phyloP scores from a whole-genome alignment of 2,888 invertebrate genomes.

The Melangyna quadrimaculata region DNA sequence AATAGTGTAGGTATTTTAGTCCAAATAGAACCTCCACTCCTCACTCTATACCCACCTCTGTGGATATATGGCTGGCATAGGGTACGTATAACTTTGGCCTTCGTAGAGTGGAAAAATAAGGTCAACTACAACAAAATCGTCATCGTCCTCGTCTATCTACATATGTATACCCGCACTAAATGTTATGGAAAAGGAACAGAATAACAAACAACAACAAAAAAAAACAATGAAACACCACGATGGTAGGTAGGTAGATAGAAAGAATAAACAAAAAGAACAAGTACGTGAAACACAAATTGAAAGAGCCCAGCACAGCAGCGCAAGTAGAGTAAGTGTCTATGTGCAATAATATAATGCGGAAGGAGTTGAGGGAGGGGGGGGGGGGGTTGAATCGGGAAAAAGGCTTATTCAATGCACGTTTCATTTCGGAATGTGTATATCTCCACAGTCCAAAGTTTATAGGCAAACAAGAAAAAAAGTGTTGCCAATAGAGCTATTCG shows the following conservation, averaged over 20 bases:
- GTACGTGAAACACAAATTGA: slow-evolving; percentile 57
- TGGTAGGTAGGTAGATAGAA: no score
- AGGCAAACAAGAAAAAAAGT: not conserved
- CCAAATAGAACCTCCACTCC: slow-evolving; percentile 32
- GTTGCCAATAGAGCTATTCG: no score
- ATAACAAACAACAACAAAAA: not conserved
- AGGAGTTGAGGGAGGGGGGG: slow-evolving; percentile 30
- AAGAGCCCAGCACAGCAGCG: slow-evolving; percentile 47
- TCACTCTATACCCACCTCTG: not conserved
- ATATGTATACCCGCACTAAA: not conserved
- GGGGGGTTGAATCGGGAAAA: slow-evolving; percentile 13
- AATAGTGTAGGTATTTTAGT: slow-evolving; percentile 44
- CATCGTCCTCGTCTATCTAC: not conserved
- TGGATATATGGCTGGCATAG: not conserved
- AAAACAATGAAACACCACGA: slow-evolving; percentile 65
- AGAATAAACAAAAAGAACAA: slow-evolving; percentile 52
- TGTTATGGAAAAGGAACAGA: slow-evolving; percentile 2
- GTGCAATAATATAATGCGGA: slow-evolving; percentile 61
- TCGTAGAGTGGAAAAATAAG: slow-evolving; percentile 64
- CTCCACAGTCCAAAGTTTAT: slow-evolving; percentile 15
- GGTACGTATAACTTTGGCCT: slow-evolving; percentile 64
- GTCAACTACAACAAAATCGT: slow-evolving; percentile 65
- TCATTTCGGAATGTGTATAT: slow-evolving; percentile 47
- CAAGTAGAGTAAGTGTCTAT: slow-evolving; percentile 66
- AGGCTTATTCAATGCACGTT: slow-evolving; percentile 62